Conservation (phyloP, 1,140 invertebrate genomes). For the Bombus polaris region DNA sequence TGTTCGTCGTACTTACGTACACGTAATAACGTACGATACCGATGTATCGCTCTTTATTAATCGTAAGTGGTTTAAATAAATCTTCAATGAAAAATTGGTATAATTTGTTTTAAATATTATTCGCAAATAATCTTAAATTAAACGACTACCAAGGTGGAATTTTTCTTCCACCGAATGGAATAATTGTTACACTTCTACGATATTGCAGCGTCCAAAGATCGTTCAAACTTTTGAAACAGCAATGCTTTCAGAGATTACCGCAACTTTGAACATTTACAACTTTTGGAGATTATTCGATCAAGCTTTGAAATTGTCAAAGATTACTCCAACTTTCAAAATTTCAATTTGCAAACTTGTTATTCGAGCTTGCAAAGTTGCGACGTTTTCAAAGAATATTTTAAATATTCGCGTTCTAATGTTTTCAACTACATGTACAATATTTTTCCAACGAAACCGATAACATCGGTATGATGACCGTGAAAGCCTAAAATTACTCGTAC, state of each 20-base stretch:
- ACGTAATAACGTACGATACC: neutral
- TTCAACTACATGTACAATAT: neutral
- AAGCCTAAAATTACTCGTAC: neutral
- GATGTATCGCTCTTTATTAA: neutral
- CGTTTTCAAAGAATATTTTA: neutral
- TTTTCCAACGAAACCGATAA: neutral
- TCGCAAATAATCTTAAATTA: neutral
- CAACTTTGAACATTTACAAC: neutral
- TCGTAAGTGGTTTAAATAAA: neutral
- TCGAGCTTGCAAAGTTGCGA: too few relatives aligned
- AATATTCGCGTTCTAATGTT: neutral
- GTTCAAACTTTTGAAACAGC: neutral
- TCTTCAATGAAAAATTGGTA: neutral
- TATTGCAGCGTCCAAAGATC: too few relatives aligned
- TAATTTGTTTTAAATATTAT: neutral
- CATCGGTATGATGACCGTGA: too few relatives aligned
- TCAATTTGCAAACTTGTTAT: neutral
- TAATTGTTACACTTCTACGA: neutral
- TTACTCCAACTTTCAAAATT: neutral
- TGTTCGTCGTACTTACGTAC: neutral
- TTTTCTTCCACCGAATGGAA: neutral
- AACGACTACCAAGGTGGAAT: neutral
- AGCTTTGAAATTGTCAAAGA: neutral
- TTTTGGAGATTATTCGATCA: neutral
- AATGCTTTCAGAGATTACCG: neutral